Evolutionary conservation across 2,888 invertebrate species (phyloP).

Genomic region (Acholoe squamosa): DNA sequence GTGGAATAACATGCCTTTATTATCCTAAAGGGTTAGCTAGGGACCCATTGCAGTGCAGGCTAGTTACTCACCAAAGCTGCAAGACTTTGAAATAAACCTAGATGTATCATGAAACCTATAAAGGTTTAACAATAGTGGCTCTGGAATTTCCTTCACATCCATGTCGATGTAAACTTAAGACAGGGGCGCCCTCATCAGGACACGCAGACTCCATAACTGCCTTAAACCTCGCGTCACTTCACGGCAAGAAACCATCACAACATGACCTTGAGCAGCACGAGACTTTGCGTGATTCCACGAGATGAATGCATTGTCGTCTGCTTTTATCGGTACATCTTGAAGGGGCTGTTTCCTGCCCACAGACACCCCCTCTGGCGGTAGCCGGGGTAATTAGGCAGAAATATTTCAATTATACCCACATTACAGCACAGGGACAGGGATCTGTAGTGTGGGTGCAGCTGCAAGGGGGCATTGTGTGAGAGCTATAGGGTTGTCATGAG

Average conservation of each 20-base stretch:
- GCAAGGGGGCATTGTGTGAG: slow-evolving; percentile 28
- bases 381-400: slow-evolving; percentile 39
- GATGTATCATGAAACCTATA: no score
- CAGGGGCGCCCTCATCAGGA: no score
- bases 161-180: no score
- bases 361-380: slow-evolving; percentile 29
- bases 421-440: not conserved
- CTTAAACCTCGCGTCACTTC: not conserved
- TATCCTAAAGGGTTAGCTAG: no score
- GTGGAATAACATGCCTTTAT: no score
- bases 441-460: not conserved
- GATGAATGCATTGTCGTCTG: slow-evolving; percentile 46
- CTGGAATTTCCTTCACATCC: no score
- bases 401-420: slow-evolving; percentile 46
- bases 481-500: not conserved
- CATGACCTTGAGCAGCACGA: slow-evolving; percentile 12
- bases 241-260: not conserved
- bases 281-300: not conserved
- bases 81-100: no score
- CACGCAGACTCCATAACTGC: no score
- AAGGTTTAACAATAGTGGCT: no score
- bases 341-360: not conserved
- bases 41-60: no score
- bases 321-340: slow-evolving; percentile 39
- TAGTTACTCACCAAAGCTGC: no score